These are phyloP conservation scores for Chamaea fasciata DNA, from an alignment of 2,113 vertebrate genomes.

Conservation along the genomic window DNA sequence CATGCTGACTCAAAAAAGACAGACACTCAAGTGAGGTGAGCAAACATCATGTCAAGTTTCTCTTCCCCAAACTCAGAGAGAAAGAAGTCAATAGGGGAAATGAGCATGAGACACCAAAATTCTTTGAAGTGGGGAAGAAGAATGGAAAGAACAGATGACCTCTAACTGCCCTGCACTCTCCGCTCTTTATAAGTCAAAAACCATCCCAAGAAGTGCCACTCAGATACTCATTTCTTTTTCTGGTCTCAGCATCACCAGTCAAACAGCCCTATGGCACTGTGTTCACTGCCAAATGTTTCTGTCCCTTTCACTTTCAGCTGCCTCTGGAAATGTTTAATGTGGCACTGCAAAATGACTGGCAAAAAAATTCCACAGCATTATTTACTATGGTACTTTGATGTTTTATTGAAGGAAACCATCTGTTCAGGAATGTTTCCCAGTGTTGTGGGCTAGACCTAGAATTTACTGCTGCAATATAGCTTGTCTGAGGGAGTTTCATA, in stretches of 20 bases:
- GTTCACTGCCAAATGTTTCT: neutral
- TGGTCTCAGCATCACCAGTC: neutral
- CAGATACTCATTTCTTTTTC: neutral
- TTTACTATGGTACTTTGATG: slow-evolving; percentile 41
- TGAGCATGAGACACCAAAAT: neutral
- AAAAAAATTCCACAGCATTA: slow-evolving; percentile 30
- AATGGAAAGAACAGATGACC: neutral
- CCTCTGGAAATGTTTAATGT: slow-evolving; percentile 9
- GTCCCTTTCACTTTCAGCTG: slow-evolving; percentile 26
- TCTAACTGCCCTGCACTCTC: neutral
- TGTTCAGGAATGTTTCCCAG: slow-evolving; percentile 24
- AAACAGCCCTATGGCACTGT: neutral
- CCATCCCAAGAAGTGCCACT: neutral
- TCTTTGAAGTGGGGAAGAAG: neutral
- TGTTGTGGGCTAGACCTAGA: neutral
- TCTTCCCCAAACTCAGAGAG: neutral
- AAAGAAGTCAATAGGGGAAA: neutral
- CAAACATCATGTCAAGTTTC: neutral
- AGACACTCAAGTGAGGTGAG: neutral
- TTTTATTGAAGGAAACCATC: slow-evolving; percentile 56
- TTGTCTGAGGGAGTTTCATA: slow-evolving; percentile 6
- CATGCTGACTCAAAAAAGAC: neutral
- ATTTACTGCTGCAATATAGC: slow-evolving; percentile 39
- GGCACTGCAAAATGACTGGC: slow-evolving; percentile 5
- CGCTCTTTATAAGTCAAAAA: neutral